Percentiles rank a stretch among this genome's conserved stretches.
Evolutionary conservation across 2,113 vertebrate species (phyloP).

Genomic region (Pterocles gutturalis): DNA sequence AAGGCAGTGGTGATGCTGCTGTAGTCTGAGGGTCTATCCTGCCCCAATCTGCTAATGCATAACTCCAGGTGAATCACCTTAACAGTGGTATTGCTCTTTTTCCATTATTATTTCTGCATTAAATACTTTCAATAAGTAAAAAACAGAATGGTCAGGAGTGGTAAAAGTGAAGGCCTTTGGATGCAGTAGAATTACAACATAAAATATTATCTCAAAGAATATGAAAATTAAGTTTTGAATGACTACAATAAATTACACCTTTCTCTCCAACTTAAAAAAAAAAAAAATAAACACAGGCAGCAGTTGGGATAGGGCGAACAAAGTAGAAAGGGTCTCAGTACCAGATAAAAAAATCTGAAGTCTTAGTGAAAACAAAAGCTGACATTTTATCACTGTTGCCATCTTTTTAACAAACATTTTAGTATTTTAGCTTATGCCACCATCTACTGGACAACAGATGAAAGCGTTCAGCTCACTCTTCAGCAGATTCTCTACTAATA

Average conservation of each 20-base stretch:
- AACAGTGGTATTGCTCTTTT: background rate
- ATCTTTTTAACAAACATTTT: background rate
- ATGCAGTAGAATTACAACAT: background rate
- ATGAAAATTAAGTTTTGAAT: background rate
- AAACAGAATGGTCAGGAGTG: background rate
- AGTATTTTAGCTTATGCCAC: conserved; percentile 60
- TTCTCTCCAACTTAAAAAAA: background rate
- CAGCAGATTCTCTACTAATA: background rate
- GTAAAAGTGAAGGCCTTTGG: background rate
- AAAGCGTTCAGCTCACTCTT: background rate
- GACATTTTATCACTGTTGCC: background rate
- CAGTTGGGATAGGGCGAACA: background rate
- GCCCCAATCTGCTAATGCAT: fast-evolving
- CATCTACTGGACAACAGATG: conserved; percentile 67
- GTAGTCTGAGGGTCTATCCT: background rate
- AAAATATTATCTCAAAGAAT: background rate
- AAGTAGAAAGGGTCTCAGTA: background rate
- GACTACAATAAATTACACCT: background rate
- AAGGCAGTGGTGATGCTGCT: background rate
- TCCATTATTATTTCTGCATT: background rate
- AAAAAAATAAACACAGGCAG: background rate
- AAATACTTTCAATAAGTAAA: background rate
- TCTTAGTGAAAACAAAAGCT: conserved; percentile 3
- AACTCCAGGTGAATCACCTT: background rate
- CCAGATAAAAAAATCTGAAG: background rate